phyloP scores from a whole-genome alignment of 2,888 invertebrate genomes.

The Drosophila testacea region DNA sequence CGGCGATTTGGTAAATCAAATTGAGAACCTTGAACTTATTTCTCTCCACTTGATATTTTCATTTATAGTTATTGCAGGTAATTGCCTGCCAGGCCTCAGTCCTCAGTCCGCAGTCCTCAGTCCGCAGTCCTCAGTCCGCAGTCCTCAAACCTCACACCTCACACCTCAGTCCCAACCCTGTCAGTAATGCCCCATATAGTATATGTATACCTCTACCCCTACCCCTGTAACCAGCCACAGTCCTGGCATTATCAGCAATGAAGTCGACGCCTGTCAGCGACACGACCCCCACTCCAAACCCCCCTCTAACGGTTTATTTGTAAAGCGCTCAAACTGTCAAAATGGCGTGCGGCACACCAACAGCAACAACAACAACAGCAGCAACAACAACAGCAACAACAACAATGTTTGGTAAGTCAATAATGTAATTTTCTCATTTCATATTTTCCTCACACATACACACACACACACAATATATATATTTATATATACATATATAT shows the following conservation, averaged over 20 bases:
- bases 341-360: constrained; percentile 62
- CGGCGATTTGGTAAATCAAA: constrained; percentile 11
- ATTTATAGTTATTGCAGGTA: constrained; percentile 47
- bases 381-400: constrained; percentile 30
- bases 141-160: too few relatives aligned
- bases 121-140: background rate
- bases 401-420: constrained; percentile 66
- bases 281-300: constrained; percentile 24
- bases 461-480: background rate
- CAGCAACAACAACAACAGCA: constrained; percentile 42
- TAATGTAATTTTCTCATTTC: constrained; percentile 73
- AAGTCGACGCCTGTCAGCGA: constrained; percentile 62
- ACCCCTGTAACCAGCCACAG: background rate
- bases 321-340: constrained; percentile 72
- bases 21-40: constrained; percentile 25
- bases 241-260: constrained; percentile 36
- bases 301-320: constrained; percentile 61
- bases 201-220: background rate
- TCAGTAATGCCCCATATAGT: background rate
- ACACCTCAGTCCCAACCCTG: constrained; percentile 6
- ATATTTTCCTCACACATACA: constrained; percentile 46
- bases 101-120: background rate
- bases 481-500: constrained; percentile 7
- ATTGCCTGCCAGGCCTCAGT: constrained; percentile 40
- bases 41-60: constrained; percentile 23